phyloP scores from a whole-genome alignment of 2,888 invertebrate genomes.

The Napeogenes sylphis region DNA sequence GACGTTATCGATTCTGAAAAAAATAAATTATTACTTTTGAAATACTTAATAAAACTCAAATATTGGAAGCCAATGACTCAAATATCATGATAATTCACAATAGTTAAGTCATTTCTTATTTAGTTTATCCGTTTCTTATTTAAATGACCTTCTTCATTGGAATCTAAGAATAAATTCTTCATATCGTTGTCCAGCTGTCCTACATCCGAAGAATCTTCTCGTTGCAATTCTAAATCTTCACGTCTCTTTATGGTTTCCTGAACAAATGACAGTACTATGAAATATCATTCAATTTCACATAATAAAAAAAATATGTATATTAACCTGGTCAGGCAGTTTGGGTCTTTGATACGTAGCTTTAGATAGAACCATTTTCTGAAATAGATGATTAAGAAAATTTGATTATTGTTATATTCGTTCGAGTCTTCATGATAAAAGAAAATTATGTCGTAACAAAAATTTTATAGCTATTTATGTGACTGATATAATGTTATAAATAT shows the following conservation, averaged over 20 bases:
- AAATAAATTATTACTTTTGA: neutral
- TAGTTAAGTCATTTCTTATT: too few species aligned
- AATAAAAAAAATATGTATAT: neutral
- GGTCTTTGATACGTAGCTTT: conserved; percentile 18
- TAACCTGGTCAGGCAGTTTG: conserved; percentile 31
- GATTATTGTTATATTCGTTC: neutral
- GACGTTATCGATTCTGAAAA: conserved; percentile 44
- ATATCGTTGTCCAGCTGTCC: conserved; percentile 16
- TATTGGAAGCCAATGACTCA: too few species aligned
- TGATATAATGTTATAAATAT: too few species aligned
- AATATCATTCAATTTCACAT: too few species aligned
- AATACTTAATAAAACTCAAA: too few species aligned
- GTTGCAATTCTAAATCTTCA: conserved; percentile 47
- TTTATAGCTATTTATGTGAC: too few species aligned
- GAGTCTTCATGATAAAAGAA: neutral
- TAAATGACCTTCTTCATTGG: conserved; percentile 39
- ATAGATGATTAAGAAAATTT: conserved; percentile 6
- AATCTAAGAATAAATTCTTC: conserved; percentile 27
- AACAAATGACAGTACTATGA: conserved; percentile 1
- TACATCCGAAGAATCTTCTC: conserved; percentile 34
- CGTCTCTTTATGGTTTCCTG: conserved; percentile 53
- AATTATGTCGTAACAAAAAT: too few species aligned
- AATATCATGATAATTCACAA: too few species aligned
- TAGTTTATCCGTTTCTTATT: too few species aligned
- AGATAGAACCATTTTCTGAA: conserved; percentile 24